Conservation (phyloP, 2,797 vertebrate species). For the Momotus momota region DNA sequence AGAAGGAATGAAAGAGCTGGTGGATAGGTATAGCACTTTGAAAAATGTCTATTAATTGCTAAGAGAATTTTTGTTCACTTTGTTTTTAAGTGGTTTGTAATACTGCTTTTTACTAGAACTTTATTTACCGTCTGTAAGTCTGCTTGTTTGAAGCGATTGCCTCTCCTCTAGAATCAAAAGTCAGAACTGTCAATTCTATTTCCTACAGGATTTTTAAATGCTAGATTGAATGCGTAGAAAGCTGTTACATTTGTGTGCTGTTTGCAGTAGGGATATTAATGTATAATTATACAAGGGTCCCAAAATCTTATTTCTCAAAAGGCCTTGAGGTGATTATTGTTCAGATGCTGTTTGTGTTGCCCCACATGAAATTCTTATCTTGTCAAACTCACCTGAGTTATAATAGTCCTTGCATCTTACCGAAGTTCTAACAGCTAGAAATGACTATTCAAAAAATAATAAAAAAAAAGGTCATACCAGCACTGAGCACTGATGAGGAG, state of each 20-base stretch:
- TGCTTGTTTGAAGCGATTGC: neutral
- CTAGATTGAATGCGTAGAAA: neutral
- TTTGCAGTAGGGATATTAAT: neutral
- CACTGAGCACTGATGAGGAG: neutral
- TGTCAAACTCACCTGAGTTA: neutral
- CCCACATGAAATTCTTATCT: neutral
- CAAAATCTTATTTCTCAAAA: neutral
- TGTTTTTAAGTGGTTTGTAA: neutral
- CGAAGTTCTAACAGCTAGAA: neutral
- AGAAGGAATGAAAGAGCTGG: constrained; percentile 95
- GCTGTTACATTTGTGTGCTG: neutral
- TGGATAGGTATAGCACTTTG: constrained; percentile 86
- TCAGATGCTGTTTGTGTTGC: neutral
- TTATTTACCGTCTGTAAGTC: neutral
- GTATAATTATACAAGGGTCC: neutral
- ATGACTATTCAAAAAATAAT: neutral
- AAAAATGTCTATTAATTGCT: neutral
- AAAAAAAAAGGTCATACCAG: neutral
- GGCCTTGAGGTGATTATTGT: neutral
- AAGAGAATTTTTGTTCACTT: neutral
- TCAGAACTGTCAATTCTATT: neutral
- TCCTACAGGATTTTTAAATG: neutral
- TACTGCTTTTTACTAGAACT: neutral
- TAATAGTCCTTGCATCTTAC: neutral
- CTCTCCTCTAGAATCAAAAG: neutral